A percentile compares a stretch with the other conserved stretches of the same genome.
Conservation (phyloP, 1,140 invertebrate species). For the Hypsibius dujardini region DNA sequence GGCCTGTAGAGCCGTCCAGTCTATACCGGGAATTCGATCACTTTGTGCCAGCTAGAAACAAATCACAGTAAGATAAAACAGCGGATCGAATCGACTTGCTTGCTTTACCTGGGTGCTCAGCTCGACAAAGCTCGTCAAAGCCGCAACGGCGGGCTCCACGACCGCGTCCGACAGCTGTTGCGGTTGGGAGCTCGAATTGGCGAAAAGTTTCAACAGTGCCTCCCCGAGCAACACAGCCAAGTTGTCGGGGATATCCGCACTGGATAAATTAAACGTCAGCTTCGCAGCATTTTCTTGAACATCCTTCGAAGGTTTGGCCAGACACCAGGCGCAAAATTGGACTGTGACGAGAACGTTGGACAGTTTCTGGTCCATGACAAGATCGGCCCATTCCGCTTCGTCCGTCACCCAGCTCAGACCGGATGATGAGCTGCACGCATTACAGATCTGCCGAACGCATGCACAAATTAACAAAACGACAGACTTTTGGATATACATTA, state of each 20-base stretch:
- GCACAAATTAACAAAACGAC: neutral
- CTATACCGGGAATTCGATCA: neutral
- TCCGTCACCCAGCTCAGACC: constrained; percentile 11
- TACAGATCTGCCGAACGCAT: neutral
- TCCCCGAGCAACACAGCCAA: neutral
- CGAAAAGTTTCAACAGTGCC: neutral
- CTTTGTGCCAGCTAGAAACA: neutral
- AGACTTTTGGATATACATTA: neutral
- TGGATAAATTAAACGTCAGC: neutral
- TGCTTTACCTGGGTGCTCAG: neutral
- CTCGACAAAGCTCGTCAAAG: neutral
- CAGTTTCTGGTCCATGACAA: neutral
- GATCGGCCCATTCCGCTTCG: neutral
- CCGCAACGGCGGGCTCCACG: neutral
- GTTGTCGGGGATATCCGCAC: neutral
- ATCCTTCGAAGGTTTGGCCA: neutral
- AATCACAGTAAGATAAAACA: neutral
- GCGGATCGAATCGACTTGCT: neutral
- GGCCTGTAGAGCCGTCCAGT: neutral
- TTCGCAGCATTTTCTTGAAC: neutral
- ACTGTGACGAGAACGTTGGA: neutral
- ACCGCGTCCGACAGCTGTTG: neutral
- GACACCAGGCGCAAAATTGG: constrained; percentile 2
- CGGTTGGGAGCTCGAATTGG: neutral
- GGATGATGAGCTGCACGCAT: constrained; percentile 11